phyloP scores from a whole-genome alignment of 1,140 invertebrate species.

The Aradophagus sp. region DNA sequence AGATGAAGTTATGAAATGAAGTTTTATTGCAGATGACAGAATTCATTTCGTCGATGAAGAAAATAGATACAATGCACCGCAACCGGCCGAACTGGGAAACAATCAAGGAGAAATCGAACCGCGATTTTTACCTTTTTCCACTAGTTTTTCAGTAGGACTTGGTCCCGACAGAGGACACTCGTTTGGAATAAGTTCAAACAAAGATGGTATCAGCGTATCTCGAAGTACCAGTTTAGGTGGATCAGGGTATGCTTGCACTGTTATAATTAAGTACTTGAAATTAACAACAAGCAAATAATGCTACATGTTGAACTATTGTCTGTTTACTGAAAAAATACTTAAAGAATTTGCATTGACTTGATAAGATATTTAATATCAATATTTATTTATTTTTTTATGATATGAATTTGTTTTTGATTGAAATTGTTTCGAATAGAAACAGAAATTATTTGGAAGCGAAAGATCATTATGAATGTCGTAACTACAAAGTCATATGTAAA shows the following conservation, averaged over 20 bases:
- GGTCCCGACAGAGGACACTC: constrained; percentile 66
- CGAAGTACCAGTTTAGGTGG: constrained; percentile 63
- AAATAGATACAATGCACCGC: constrained; percentile 60
- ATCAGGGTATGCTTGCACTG: constrained; percentile 49
- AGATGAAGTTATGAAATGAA: no score
- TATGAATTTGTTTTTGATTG: no score
- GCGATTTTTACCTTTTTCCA: constrained; percentile 64
- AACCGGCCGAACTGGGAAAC: constrained; percentile 14
- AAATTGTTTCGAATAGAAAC: no score
- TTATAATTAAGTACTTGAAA: background rate
- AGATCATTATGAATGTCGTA: no score
- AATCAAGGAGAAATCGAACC: constrained; percentile 57
- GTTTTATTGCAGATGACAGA: constrained; percentile 59
- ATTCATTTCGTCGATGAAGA: constrained; percentile 43
- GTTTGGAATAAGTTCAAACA: constrained; percentile 60
- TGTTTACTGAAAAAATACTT: no score
- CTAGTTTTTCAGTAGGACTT: constrained; percentile 63
- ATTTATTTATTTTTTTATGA: no score
- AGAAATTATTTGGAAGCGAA: no score
- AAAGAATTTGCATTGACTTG: no score
- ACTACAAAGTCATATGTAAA: no score
- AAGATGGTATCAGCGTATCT: constrained; percentile 66
- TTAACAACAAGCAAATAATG: no score
- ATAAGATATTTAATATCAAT: no score
- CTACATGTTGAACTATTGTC: no score